Percentiles rank a stretch among this genome's conserved stretches.
Conservation (phyloP, 2,888 invertebrate genomes). For the Drosophila neonasuta region DNA sequence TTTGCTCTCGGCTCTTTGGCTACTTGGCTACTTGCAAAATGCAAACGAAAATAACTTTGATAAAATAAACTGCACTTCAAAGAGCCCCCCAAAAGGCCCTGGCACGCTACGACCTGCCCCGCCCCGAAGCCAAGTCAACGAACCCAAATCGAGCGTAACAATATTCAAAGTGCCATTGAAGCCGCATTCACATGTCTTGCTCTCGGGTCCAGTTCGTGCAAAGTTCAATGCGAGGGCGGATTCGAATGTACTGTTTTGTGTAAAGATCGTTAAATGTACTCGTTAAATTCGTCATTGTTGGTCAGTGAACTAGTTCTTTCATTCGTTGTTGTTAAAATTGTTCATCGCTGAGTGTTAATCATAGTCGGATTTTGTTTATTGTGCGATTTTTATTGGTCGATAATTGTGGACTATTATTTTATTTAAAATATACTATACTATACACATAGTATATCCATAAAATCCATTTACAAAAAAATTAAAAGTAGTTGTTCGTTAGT, state of each 20-base stretch:
- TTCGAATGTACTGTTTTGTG: not conserved
- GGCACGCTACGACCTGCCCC: slow-evolving; percentile 7
- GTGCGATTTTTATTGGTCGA: too few relatives aligned
- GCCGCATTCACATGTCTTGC: slow-evolving; percentile 66
- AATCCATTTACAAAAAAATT: too few relatives aligned
- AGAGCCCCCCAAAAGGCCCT: slow-evolving; percentile 30
- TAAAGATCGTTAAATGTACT: too few relatives aligned
- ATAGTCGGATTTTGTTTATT: too few relatives aligned
- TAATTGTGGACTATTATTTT: too few relatives aligned
- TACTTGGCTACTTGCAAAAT: slow-evolving; percentile 62
- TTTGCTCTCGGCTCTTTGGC: not conserved
- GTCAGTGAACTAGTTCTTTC: too few relatives aligned
- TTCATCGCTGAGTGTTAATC: too few relatives aligned
- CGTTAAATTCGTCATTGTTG: too few relatives aligned
- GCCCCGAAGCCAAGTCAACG: slow-evolving; percentile 63
- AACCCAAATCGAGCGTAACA: slow-evolving; percentile 73
- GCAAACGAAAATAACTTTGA: slow-evolving; percentile 69
- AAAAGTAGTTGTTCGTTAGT: too few relatives aligned
- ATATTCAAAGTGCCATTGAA: slow-evolving; percentile 75
- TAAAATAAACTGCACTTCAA: slow-evolving; percentile 65
- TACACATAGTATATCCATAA: too few relatives aligned
- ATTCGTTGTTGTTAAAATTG: too few relatives aligned
- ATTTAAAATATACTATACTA: too few relatives aligned
- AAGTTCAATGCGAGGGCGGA: slow-evolving; percentile 62
- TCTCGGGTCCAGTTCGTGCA: slow-evolving; percentile 64